phyloP scores from a whole-genome alignment of 2,888 invertebrate genomes.

The Liodrosophila aerea region DNA sequence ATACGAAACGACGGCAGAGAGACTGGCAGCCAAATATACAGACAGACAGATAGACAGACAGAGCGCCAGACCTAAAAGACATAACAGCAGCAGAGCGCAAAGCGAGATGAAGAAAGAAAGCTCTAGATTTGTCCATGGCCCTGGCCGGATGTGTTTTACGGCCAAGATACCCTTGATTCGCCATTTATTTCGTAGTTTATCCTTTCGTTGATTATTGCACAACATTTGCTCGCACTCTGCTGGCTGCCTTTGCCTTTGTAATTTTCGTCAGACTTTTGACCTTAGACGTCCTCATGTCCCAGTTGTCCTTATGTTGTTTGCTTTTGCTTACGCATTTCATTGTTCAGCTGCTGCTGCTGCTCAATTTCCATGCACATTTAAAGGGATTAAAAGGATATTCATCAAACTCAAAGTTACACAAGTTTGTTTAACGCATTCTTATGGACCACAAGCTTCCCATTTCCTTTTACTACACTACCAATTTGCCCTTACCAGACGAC shows the following conservation, averaged over 20 bases:
- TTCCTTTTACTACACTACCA: no score
- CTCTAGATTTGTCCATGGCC: conserved; percentile 46
- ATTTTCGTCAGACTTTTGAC: conserved; percentile 70
- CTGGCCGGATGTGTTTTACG: conserved; percentile 71
- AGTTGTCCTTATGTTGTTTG: conserved; percentile 33
- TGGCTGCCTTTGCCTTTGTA: conserved; percentile 36
- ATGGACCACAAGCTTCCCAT: background rate
- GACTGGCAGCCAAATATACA: conserved; percentile 12
- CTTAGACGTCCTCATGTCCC: conserved; percentile 48
- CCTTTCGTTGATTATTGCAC: conserved; percentile 76
- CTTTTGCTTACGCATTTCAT: conserved; percentile 66
- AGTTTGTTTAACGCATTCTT: conserved; percentile 40
- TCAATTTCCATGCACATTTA: conserved; percentile 73
- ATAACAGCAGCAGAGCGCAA: background rate
- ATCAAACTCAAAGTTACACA: conserved; percentile 67
- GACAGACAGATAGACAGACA: conserved; percentile 8
- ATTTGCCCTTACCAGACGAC: background rate
- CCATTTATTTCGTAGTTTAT: conserved; percentile 76
- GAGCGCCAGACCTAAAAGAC: conserved; percentile 3
- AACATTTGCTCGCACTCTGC: conserved; percentile 59
- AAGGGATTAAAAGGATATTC: conserved; percentile 77
- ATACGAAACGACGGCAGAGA: conserved; percentile 17
- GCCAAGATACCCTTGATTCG: conserved; percentile 70
- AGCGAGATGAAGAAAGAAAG: conserved; percentile 23
- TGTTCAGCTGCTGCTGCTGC: conserved; percentile 42